phyloP scores from a whole-genome alignment of 1,140 invertebrate species.

The Meloidogyne floridensis region DNA sequence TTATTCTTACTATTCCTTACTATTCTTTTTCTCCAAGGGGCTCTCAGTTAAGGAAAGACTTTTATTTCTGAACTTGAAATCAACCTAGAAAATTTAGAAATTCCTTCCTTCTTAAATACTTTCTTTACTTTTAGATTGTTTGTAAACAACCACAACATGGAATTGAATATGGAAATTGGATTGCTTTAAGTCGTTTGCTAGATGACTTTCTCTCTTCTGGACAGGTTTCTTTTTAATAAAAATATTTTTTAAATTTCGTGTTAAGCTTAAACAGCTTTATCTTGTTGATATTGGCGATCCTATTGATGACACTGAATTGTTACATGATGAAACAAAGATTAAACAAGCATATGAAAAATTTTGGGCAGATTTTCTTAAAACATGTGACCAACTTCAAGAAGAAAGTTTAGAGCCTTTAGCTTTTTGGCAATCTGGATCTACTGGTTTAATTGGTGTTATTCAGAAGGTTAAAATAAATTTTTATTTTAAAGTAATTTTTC shows the following conservation, averaged over 20 bases:
- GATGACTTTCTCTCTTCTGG: constrained; percentile 36
- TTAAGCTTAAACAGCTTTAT: not conserved
- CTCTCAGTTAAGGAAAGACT: no score
- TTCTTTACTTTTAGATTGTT: constrained; percentile 31
- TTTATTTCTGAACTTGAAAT: no score
- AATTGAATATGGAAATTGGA: constrained; percentile 48
- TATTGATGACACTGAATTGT: constrained; percentile 3
- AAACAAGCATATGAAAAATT: constrained; percentile 38
- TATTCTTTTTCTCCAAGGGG: no score
- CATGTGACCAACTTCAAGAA: constrained; percentile 47
- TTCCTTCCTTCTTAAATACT: not conserved
- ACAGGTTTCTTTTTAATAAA: constrained; percentile 16
- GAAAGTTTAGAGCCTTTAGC: constrained; percentile 34
- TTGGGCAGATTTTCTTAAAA: constrained; percentile 39
- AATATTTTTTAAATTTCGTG: not conserved
- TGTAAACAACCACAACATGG: constrained; percentile 30
- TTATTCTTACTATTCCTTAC: no score
- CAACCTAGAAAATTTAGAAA: no score
- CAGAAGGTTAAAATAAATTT: constrained; percentile 28
- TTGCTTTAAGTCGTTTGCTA: constrained; percentile 22
- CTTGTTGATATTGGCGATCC: not conserved
- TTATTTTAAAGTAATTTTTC: not conserved
- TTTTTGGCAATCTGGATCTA: constrained; percentile 34
- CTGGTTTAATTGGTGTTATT: constrained; percentile 39
- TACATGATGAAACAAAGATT: constrained; percentile 27